Evolutionary conservation across 2,113 vertebrate genomes (phyloP).

Genomic region (Calidris pygmaea): DNA sequence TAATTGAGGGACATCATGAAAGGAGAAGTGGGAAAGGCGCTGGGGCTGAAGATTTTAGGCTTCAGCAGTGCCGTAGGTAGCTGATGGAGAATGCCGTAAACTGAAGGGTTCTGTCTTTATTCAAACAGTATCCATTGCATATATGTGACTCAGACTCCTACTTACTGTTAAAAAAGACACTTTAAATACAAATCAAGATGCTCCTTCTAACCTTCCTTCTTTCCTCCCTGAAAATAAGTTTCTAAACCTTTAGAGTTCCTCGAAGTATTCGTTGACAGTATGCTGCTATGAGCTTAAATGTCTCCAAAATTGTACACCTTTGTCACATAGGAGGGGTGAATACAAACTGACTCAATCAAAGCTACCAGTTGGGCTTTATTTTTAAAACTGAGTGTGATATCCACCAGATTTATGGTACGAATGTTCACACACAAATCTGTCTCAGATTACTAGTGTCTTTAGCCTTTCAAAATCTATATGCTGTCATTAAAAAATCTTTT

Average conservation of each 20-base stretch:
- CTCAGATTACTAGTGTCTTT: background rate
- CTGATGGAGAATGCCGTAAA: background rate
- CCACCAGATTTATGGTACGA: background rate
- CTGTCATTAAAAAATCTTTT: background rate
- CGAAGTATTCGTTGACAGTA: background rate
- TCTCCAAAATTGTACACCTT: conserved; percentile 15
- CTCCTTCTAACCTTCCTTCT: background rate
- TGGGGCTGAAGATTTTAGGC: background rate
- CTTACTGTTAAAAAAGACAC: background rate
- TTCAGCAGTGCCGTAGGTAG: background rate
- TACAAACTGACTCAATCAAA: conserved; percentile 42
- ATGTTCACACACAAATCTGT: background rate
- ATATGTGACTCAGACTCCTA: background rate
- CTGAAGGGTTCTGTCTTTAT: background rate
- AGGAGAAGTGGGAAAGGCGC: background rate
- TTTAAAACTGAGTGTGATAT: conserved; percentile 38
- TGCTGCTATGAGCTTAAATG: background rate
- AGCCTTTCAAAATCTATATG: background rate
- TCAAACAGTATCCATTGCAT: background rate
- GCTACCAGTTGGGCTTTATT: conserved; percentile 39
- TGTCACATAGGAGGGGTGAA: background rate
- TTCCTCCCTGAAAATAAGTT: background rate
- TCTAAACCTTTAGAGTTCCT: background rate
- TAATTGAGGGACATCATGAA: background rate
- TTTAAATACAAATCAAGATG: background rate